A percentile compares a stretch with the other conserved stretches of the same genome.
These are phyloP conservation scores for Enteromius anoplus DNA, from an alignment of 2,797 vertebrate species.

Conservation along the genomic window DNA sequence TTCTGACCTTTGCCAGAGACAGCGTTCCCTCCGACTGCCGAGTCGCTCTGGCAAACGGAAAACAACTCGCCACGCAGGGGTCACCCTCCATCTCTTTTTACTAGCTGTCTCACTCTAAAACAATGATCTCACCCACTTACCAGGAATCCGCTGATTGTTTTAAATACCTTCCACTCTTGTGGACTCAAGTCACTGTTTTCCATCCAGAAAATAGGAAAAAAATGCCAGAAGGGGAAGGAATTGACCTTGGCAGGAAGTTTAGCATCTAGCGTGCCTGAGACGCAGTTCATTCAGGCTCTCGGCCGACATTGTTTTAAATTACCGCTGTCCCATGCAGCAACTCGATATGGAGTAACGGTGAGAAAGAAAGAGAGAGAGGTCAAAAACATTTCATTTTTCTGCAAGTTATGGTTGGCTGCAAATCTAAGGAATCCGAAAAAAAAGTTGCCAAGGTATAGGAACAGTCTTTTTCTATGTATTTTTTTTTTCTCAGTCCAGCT, in stretches of 20 bases:
- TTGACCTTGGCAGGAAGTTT: conserved; percentile 64
- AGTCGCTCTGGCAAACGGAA: conserved; percentile 45
- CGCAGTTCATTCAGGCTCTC: conserved; percentile 52
- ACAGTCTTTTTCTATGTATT: neutral
- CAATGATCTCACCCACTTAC: conserved; percentile 69
- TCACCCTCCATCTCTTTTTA: conserved; percentile 51
- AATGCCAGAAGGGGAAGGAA: conserved; percentile 39
- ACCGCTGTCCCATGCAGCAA: conserved; percentile 40
- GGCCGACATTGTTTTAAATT: conserved; percentile 55
- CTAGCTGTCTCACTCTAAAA: conserved; percentile 57
- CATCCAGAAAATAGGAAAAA: conserved; percentile 46
- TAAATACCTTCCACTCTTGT: conserved; percentile 71
- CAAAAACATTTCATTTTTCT: conserved; percentile 42
- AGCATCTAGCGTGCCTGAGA: conserved; percentile 55
- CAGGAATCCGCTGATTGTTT: conserved; percentile 74
- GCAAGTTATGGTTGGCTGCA: conserved; percentile 57
- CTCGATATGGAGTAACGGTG: conserved; percentile 39
- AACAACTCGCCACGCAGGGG: conserved; percentile 48
- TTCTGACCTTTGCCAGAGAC: conserved; percentile 55
- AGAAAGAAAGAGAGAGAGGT: conserved; percentile 13
- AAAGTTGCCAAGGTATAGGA: conserved; percentile 45
- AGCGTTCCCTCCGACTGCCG: conserved; percentile 47
- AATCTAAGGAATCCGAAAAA: conserved; percentile 58
- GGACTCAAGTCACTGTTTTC: conserved; percentile 64
- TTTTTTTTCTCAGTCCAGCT: neutral